A percentile compares a stretch with the other conserved stretches of the same genome.
These are phyloP conservation scores for Gyps fulvus DNA, from an alignment of 2,113 vertebrate genomes.

Conservation along the genomic window DNA sequence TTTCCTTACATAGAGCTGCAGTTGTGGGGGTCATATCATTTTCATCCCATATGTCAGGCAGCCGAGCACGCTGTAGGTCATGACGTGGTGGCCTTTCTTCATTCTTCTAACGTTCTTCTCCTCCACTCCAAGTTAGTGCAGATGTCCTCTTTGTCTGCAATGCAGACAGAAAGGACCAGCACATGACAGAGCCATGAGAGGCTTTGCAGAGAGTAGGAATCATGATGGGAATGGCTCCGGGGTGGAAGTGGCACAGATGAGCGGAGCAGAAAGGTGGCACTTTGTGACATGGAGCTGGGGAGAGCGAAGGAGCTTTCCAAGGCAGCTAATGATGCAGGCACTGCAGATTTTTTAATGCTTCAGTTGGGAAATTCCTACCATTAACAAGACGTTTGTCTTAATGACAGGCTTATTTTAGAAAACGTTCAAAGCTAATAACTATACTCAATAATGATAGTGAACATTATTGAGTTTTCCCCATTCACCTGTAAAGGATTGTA, in stretches of 20 bases:
- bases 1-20: background rate
- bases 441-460: conserved; percentile 19
- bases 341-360: conserved; percentile 37
- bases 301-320: background rate
- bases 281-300: background rate
- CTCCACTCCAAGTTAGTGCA: background rate
- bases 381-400: conserved; percentile 49
- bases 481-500: conserved; percentile 46
- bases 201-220: background rate
- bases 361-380: conserved; percentile 51
- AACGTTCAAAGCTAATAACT: conserved; percentile 39
- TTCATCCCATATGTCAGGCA: background rate
- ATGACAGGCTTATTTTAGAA: conserved; percentile 59
- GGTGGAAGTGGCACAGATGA: background rate
- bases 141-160: background rate
- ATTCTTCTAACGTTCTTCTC: background rate
- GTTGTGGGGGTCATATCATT: rapidly evolving
- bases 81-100: background rate
- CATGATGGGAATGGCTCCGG: rapidly evolving
- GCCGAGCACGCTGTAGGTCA: background rate
- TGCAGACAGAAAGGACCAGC: background rate
- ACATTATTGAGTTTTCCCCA: conserved; percentile 25
- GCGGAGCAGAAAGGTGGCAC: background rate
- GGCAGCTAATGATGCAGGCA: background rate
- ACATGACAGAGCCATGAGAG: background rate